phyloP scores from a whole-genome alignment of 2,113 vertebrate species.

The Nipponia nippon region DNA sequence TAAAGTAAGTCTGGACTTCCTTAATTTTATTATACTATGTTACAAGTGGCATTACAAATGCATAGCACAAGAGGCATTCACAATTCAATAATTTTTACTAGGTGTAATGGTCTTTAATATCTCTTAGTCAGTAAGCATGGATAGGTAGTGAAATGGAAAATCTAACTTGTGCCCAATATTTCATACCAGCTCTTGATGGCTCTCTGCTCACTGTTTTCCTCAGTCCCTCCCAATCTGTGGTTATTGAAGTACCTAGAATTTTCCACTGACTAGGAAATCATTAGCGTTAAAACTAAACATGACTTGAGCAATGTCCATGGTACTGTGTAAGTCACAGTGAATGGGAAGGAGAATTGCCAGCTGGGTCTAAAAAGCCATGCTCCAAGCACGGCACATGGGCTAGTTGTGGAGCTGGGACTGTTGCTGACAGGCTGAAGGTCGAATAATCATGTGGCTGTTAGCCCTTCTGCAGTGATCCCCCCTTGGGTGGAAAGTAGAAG shows the following conservation, averaged over 20 bases:
- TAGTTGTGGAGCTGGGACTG: neutral
- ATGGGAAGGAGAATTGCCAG: neutral
- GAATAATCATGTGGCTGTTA: neutral
- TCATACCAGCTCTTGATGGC: neutral
- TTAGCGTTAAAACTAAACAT: neutral
- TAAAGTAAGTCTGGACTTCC: neutral
- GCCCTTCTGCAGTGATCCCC: neutral
- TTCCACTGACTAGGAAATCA: neutral
- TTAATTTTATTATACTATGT: neutral
- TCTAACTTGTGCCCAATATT: fast-evolving
- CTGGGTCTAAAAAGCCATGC: neutral
- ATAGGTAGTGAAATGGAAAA: neutral
- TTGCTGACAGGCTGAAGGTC: neutral
- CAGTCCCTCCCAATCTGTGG: neutral
- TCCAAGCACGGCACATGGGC: fast-evolving
- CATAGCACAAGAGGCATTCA: neutral
- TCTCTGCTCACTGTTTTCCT: neutral
- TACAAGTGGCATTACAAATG: neutral
- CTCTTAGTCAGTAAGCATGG: neutral
- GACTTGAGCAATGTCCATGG: neutral
- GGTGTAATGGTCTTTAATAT: neutral
- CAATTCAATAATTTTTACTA: neutral
- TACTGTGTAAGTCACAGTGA: neutral
- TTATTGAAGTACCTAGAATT: neutral
- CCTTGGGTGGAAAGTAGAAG: neutral